phyloP scores from a whole-genome alignment of 2,113 vertebrate species.

The Callionymus lyra region DNA sequence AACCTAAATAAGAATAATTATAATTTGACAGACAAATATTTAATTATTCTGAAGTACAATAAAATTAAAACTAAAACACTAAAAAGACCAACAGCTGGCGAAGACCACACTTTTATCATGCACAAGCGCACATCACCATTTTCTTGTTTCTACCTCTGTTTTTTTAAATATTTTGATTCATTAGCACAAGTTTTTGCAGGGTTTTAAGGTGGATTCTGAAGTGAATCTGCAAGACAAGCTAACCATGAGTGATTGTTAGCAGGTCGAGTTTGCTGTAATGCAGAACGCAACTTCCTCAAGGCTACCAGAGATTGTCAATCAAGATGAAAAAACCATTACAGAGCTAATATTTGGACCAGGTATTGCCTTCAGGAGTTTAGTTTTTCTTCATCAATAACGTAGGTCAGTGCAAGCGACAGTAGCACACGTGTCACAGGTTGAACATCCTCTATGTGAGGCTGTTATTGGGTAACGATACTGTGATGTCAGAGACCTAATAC shows the following conservation, averaged over 20 bases:
- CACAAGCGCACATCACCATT: too few relatives aligned
- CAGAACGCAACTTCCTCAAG: conserved; percentile 19
- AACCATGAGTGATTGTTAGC: not conserved
- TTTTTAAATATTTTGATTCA: not conserved
- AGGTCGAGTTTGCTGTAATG: conserved; percentile 7
- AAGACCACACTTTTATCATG: not conserved
- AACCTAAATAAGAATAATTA: too few relatives aligned
- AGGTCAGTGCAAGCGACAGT: conserved; percentile 16
- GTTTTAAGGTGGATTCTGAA: conserved; percentile 6
- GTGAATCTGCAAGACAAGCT: not conserved
- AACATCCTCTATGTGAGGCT: conserved; percentile 4
- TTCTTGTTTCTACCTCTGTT: too few relatives aligned
- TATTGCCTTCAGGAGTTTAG: conserved; percentile 45
- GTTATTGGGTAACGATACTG: conserved; percentile 30
- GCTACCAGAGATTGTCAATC: conserved; percentile 32
- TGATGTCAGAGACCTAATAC: conserved; percentile 41
- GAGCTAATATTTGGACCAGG: conserved; percentile 60
- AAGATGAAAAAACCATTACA: conserved; percentile 29
- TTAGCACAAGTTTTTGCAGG: conserved; percentile 34
- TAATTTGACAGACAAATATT: too few relatives aligned
- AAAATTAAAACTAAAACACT: too few relatives aligned
- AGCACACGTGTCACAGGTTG: conserved; percentile 15
- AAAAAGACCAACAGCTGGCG: too few relatives aligned
- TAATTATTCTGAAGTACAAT: too few relatives aligned
- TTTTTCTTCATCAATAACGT: conserved; percentile 35